These are phyloP conservation scores for Hozukius guyotensis DNA, from an alignment of 2,797 vertebrate species.

Conservation along the genomic window DNA sequence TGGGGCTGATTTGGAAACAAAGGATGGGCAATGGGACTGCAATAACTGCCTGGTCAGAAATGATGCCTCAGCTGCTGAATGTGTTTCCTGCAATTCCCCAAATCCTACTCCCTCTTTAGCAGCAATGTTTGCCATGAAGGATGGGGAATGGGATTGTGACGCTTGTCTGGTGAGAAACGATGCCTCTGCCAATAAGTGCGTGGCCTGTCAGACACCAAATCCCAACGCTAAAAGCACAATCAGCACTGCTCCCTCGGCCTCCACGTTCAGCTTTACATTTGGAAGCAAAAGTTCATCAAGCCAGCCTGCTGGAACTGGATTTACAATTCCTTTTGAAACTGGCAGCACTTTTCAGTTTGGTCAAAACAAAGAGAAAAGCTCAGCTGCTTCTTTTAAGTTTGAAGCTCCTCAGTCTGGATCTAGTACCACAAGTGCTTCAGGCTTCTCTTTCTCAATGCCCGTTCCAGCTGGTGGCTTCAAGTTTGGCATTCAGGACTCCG, in stretches of 20 bases:
- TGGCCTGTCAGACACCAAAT: conserved; percentile 85
- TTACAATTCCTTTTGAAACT: conserved; percentile 81
- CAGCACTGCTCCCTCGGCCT: conserved; percentile 64
- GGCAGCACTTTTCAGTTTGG: conserved; percentile 89
- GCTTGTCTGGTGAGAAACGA: conserved; percentile 87
- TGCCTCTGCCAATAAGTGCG: conserved; percentile 79
- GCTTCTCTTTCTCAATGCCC: conserved; percentile 89
- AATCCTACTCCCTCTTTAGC: conserved; percentile 61
- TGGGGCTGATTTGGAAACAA: conserved; percentile 63
- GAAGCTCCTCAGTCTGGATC: conserved; percentile 77
- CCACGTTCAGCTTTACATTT: conserved; percentile 75
- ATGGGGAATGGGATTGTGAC: conserved; percentile 91
- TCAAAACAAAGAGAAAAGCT: conserved; percentile 77
- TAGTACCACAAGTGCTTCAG: conserved; percentile 77
- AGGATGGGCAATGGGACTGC: conserved; percentile 67
- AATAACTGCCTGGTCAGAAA: conserved; percentile 62
- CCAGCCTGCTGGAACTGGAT: conserved; percentile 83
- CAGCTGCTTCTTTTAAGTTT: conserved; percentile 84
- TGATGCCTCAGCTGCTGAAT: conserved; percentile 53
- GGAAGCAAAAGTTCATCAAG: conserved; percentile 63
- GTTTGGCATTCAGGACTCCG: conserved; percentile 89
- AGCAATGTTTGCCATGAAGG: conserved; percentile 83
- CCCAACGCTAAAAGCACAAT: conserved; percentile 75
- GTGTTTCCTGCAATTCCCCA: conserved; percentile 51
- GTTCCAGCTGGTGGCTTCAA: conserved; percentile 83